Evolutionary conservation across 2,888 invertebrate species (phyloP), one percentile per base, ranked within the genome.

Genomic region (Elmis aenea): DNA sequence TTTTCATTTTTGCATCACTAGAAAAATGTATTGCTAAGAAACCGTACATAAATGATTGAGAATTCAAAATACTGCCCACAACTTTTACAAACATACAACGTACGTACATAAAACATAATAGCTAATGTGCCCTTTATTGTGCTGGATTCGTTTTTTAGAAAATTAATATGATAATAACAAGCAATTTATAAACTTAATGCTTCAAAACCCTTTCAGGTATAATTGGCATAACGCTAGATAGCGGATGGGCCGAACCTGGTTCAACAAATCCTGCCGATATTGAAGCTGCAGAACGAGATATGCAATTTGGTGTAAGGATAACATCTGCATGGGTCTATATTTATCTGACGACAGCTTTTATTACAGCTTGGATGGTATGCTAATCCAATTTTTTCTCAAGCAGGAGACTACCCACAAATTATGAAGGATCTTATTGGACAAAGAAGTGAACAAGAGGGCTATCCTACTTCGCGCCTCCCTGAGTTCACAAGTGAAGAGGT

Each of bases 241-340:
- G 70, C 1, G 67, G 67, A 50, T 75, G 71, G 69, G 70, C 67
- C 14, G 68, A 73, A 47, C 74, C 76, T 3, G 64, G 67, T 47
- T 60, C 70, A 26, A 48, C 58, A 4, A 62, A 62, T 0, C 5
- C 61, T 1, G 69, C 67, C 33, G 81, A 82, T 55, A 69, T 67
- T 25, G 71, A 73, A 49, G 81, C 82, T 5, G 77, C 77, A 0
- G 76, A 81, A 45, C 59, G 68, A 51, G 72, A 70, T 50, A 59
- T 70, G 25, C 70, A 74, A 51, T 74, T 76, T 66, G 67, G 69
- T 51, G 77, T 77, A 47, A 59, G 1, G 13, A 12, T 13, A 2
- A 11, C 16, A 24, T 6, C 8, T 18, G 5, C 5, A 18, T 18
- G 18, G 8, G 8, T 18, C 8, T 18, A 18, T 6, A 6, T n/a